Evolutionary conservation across 2,113 vertebrate species (phyloP).

Genomic region (Megaceryle maxima): DNA sequence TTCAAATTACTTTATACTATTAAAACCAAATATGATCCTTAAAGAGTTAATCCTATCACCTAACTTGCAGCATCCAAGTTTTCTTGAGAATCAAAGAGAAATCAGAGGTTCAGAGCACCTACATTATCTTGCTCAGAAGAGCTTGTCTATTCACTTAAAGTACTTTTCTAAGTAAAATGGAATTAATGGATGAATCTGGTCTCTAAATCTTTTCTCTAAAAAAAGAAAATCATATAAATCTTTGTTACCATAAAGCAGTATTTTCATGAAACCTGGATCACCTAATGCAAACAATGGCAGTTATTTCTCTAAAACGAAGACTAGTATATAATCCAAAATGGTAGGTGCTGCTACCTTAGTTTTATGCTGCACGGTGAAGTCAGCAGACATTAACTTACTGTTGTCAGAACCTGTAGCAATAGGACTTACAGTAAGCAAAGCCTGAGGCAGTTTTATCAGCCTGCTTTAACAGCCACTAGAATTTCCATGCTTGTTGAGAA

Average conservation of each 20-base stretch:
- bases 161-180: not conserved
- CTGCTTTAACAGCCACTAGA: not conserved
- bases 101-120: not conserved
- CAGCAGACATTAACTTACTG: not conserved
- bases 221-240: not conserved
- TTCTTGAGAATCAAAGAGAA: not conserved
- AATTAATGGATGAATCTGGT: not conserved
- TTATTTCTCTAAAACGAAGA: not conserved
- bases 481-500: not conserved
- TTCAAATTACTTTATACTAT: not conserved
- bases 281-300: not conserved
- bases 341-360: not conserved
- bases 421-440: not conserved
- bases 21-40: not conserved
- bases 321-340: not conserved
- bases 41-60: not conserved
- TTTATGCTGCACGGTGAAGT: not conserved
- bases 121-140: not conserved
- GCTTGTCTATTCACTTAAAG: not conserved
- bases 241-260: not conserved
- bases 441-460: not conserved
- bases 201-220: not conserved
- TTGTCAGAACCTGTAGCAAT: not conserved
- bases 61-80: not conserved
- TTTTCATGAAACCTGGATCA: not conserved